Percentiles rank a stretch among this genome's conserved stretches.
Conservation (phyloP, 2,888 invertebrate genomes). For the Bedellia somnulentella region DNA sequence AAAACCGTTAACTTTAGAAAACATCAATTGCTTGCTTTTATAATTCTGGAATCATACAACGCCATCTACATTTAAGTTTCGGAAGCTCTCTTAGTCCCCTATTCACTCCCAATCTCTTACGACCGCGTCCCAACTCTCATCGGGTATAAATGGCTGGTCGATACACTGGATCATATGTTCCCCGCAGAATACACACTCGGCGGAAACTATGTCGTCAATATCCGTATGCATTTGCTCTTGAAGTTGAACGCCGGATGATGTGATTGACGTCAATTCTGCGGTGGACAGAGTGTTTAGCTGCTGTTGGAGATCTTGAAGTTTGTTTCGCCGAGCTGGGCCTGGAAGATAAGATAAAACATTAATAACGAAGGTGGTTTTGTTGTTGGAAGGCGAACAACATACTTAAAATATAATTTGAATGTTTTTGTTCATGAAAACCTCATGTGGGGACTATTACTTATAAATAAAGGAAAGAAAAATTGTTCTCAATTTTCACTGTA, state of each 20-base stretch:
- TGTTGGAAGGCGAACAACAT: no score
- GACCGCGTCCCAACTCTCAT: slow-evolving; percentile 79
- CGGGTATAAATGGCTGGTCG: slow-evolving; percentile 85
- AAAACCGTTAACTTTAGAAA: no score
- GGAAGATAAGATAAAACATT: slow-evolving; percentile 6
- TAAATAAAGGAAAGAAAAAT: no score
- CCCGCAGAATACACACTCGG: slow-evolving; percentile 92
- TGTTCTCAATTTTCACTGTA: no score
- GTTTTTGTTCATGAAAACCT: no score
- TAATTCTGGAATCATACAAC: no score
- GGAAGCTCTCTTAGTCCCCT: no score
- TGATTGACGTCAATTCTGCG: slow-evolving; percentile 39
- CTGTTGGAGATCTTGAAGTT: slow-evolving; percentile 65
- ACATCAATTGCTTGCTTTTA: no score
- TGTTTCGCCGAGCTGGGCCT: slow-evolving; percentile 62
- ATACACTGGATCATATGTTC: slow-evolving; percentile 89
- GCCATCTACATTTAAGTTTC: no score
- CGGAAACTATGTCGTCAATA: slow-evolving; percentile 86
- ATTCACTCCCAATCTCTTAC: slow-evolving; percentile 84
- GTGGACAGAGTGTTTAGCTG: slow-evolving; percentile 60
- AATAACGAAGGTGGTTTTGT: no score
- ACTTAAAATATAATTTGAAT: no score
- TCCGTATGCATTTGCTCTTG: slow-evolving; percentile 75
- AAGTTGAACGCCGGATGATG: slow-evolving; percentile 45
- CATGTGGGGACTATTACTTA: no score